A percentile compares a stretch with the other conserved stretches of the same genome.
Conservation (phyloP, 2,888 invertebrate genomes). For the Linnaemya vulpina region DNA sequence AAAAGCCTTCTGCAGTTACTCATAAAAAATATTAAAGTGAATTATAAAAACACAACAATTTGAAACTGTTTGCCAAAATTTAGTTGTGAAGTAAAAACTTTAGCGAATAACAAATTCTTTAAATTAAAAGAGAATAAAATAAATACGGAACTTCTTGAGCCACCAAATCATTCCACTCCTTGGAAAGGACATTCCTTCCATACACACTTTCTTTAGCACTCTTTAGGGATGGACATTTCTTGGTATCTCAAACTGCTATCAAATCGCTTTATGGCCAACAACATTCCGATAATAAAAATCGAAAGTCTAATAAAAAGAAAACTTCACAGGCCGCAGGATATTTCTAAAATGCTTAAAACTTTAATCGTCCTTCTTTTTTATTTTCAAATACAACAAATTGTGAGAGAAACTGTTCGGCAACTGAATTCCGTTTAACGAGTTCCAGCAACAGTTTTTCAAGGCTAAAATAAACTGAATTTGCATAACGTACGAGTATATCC, state of each 20-base stretch:
- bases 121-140: not conserved
- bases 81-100: no score
- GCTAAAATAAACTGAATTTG: not conserved
- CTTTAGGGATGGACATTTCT: not conserved
- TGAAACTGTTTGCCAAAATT: no score
- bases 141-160: no score
- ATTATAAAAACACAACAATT: not conserved
- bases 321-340: not conserved
- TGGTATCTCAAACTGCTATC: not conserved
- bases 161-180: not conserved
- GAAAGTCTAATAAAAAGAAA: not conserved
- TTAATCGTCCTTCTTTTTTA: not conserved
- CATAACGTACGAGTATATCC: not conserved
- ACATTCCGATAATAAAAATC: not conserved
- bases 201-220: not conserved
- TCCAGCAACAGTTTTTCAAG: constrained; percentile 1
- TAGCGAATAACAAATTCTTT: not conserved
- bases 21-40: no score
- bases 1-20: no score
- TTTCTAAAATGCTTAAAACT: not conserved
- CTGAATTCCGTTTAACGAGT: not conserved
- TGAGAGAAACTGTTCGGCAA: not conserved
- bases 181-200: not conserved
- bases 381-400: not conserved
- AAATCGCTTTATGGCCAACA: not conserved